Conservation (phyloP, 1,140 invertebrate species). For the Vanessa atalanta region DNA sequence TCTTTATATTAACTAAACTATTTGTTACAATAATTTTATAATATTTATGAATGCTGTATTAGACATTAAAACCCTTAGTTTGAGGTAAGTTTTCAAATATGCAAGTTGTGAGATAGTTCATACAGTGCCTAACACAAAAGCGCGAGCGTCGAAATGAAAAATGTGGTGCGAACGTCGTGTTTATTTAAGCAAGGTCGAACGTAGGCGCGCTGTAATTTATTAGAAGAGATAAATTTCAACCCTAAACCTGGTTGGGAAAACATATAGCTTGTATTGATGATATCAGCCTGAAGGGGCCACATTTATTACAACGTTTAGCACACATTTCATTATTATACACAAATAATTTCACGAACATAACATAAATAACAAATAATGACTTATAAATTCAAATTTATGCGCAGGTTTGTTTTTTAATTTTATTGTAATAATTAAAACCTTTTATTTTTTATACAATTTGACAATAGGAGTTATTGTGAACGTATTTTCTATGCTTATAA, state of each 20-base stretch:
- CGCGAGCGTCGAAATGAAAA: constrained; percentile 51
- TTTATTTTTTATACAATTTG: no score
- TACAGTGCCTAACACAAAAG: constrained; percentile 9
- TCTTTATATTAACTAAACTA: no score
- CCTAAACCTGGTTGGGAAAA: constrained; percentile 54
- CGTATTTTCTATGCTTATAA: no score
- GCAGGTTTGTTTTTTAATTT: no score
- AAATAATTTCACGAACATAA: background rate
- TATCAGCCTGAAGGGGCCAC: constrained; percentile 44
- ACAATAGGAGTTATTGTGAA: no score
- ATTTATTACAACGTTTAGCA: constrained; percentile 23
- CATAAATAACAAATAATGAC: no score
- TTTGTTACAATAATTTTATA: no score
- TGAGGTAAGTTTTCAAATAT: background rate
- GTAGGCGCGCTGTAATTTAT: constrained; percentile 64
- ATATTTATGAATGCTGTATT: no score
- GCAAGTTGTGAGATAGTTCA: background rate
- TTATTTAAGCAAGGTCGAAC: constrained; percentile 66
- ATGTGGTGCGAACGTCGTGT: constrained; percentile 68
- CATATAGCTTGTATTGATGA: constrained; percentile 62
- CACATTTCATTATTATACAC: background rate
- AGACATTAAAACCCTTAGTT: no score
- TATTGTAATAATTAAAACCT: no score
- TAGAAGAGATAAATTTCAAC: constrained; percentile 69
- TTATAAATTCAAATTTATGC: no score